These are phyloP conservation scores for Anhinga anhinga DNA, from an alignment of 2,113 vertebrate genomes.

Conservation along the genomic window DNA sequence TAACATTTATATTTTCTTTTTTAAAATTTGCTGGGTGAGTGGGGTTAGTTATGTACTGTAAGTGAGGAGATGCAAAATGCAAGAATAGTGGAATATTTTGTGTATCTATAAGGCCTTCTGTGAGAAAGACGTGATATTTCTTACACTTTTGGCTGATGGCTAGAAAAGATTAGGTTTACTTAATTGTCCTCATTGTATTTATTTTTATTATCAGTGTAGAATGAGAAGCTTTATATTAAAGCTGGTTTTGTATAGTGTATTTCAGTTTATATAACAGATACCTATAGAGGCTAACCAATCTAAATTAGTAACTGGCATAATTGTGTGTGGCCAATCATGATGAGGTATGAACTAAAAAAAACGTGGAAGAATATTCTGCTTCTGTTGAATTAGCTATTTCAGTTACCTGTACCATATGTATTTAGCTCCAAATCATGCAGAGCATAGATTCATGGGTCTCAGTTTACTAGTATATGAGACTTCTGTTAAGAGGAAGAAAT, in stretches of 20 bases:
- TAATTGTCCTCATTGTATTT: not conserved
- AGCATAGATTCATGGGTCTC: not conserved
- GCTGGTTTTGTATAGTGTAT: not conserved
- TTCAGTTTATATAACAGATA: not conserved
- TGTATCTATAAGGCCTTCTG: not conserved
- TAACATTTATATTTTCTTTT: not conserved
- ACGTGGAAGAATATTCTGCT: not conserved
- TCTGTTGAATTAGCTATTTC: not conserved
- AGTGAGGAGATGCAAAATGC: not conserved
- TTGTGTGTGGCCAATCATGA: not conserved
- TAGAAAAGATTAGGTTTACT: slow-evolving; percentile 13
- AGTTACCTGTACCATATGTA: not conserved
- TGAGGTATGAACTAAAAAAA: not conserved
- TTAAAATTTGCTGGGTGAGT: rapidly evolving
- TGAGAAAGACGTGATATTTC: not conserved
- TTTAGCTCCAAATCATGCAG: not conserved
- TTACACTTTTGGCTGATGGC: not conserved
- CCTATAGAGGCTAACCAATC: not conserved
- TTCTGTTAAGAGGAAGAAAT: not conserved
- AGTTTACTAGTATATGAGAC: not conserved
- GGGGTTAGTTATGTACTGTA: not conserved
- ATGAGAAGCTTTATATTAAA: not conserved
- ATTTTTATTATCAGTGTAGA: not conserved
- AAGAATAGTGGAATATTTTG: not conserved
- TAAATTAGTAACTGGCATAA: not conserved